Base-by-base conservation (phyloP, 2,797 vertebrate species). In the Botia almorhae region DNA sequence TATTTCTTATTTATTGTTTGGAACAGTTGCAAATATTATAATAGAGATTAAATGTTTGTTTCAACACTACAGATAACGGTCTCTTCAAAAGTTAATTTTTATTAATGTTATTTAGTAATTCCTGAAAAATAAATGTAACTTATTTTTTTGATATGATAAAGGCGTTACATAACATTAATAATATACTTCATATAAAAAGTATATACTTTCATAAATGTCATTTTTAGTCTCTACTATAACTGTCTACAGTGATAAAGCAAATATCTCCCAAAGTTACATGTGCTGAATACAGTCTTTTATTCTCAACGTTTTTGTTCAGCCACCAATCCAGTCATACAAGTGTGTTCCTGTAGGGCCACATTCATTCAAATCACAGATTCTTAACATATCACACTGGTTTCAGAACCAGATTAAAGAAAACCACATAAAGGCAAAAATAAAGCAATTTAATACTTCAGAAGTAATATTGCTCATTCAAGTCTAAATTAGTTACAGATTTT, bases 401-500 rank as follows among this genome's bases (percentile, higher is more conserved):
- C 74, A 76, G 50, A 39, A 76, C 43, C 36, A 69, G 10, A 50
- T 67, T 2, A 43, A 46, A 61, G 26, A 61, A 69, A 78, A 70
- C 50, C 67, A 69, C 23, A 23, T 78, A 50, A 70, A 69, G 55
- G 76, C 55, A 33, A 69, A 78, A 78, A 78, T 70, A 70, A 78
- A 78, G 67, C 55, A 70, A 21, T 77, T 70, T 78, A 78, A 69
- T 70, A 78, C 76, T 78, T 78, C 7, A 58, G 36, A 78, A 69
- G 53, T 65, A 33, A 36, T 78, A 76, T 69, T 70, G 76, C 76
- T 70, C 23, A 36, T 68, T 21, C 43, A 23, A 13, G 67, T 70
- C 65, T 93, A 92, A 93, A 93, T 90, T 94, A 95, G 76, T 93
- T 95, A 95, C 94, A 95, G 91, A 94, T 91, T 92, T 94, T 94